Percentiles rank a stretch among this genome's conserved stretches.
These are phyloP conservation scores for Tenualosa ilisha DNA, from an alignment of 2,797 vertebrate genomes.

Conservation along the genomic window DNA sequence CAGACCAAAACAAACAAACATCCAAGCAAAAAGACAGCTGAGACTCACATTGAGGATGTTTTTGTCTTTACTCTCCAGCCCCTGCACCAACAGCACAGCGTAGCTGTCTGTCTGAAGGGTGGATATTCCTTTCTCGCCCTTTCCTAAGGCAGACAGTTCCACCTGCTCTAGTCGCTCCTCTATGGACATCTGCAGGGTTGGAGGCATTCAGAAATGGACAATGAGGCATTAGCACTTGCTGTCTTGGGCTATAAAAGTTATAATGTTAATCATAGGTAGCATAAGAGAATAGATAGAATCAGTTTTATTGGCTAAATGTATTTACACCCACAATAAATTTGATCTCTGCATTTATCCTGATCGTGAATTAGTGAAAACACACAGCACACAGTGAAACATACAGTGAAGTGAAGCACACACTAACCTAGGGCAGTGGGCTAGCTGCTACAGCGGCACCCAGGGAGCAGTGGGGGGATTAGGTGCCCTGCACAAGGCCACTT, in stretches of 20 bases:
- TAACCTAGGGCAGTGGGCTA: too few relatives aligned
- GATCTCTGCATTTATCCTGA: too few relatives aligned
- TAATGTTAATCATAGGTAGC: neutral
- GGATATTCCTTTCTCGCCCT: constrained; percentile 71
- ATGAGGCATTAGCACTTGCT: neutral
- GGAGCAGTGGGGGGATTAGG: too few relatives aligned
- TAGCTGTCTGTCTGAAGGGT: constrained; percentile 88
- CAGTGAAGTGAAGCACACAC: too few relatives aligned
- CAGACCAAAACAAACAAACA: neutral
- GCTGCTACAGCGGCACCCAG: too few relatives aligned
- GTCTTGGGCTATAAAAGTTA: neutral
- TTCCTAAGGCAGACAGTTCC: constrained; percentile 74
- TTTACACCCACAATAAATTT: too few relatives aligned
- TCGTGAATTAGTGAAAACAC: too few relatives aligned
- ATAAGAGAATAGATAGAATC: too few relatives aligned
- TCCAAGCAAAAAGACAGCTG: neutral
- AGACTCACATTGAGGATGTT: constrained; percentile 89
- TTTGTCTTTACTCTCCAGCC: constrained; percentile 89
- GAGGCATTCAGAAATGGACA: neutral
- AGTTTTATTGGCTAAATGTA: too few relatives aligned
- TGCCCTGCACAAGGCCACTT: too few relatives aligned
- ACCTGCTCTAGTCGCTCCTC: constrained; percentile 89
- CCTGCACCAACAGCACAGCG: constrained; percentile 89
- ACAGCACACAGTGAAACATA: too few relatives aligned
- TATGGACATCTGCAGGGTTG: constrained; percentile 81